These are phyloP conservation scores for Thomomys bottae DNA, from an alignment of 2,113 vertebrate species.

Conservation along the genomic window DNA sequence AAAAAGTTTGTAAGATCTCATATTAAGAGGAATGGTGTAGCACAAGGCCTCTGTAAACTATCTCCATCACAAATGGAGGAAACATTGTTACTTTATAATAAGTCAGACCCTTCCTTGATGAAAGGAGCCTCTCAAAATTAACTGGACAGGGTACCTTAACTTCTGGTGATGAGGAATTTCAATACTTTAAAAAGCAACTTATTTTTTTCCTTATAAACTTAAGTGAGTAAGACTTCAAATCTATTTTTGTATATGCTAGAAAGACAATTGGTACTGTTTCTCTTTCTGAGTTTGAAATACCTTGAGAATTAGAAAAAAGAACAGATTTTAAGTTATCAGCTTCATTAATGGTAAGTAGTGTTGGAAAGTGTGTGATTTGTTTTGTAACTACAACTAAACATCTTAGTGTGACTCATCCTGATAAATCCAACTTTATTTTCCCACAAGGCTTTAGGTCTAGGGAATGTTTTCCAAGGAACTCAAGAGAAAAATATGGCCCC, in stretches of 20 bases:
- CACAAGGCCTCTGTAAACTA: background rate
- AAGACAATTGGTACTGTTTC: background rate
- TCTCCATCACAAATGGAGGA: background rate
- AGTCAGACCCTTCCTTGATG: background rate
- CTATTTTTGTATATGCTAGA: background rate
- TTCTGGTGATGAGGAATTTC: background rate
- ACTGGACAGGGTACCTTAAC: background rate
- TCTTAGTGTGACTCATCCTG: background rate
- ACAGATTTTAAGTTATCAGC: no score
- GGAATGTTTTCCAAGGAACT: background rate
- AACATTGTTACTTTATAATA: background rate
- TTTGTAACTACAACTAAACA: background rate
- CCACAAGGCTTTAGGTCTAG: background rate
- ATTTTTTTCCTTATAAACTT: background rate
- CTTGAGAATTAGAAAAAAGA: background rate
- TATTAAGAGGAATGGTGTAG: background rate
- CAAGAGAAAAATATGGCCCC: no score
- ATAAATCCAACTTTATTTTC: background rate
- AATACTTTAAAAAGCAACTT: background rate
- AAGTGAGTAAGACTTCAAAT: background rate
- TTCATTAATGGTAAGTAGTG: background rate
- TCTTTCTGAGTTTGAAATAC: background rate
- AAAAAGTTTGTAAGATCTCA: constrained; percentile 12
- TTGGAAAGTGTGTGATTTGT: background rate
- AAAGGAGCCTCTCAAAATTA: background rate